phyloP scores from a whole-genome alignment of 2,888 invertebrate genomes.

The Oligia latruncula region DNA sequence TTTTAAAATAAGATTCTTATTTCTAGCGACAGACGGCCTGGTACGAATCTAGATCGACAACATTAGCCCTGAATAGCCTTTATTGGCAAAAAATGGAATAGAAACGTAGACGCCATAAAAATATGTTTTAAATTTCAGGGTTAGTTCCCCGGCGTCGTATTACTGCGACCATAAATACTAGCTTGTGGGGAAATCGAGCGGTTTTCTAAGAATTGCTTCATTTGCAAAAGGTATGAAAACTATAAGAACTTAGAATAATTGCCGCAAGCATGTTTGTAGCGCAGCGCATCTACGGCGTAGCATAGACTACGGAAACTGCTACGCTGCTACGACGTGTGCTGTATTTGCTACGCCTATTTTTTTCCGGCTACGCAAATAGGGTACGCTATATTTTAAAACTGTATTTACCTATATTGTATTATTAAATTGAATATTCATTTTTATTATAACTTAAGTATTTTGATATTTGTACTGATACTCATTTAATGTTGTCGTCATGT shows the following conservation, averaged over 20 bases:
- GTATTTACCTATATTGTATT: neutral
- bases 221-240: conserved; percentile 42
- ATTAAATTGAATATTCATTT: neutral
- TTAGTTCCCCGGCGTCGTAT: conserved; percentile 38
- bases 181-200: conserved; percentile 13
- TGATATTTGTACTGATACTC: neutral
- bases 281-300: conserved; percentile 53
- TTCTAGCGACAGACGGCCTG: conserved; percentile 44
- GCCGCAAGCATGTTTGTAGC: neutral
- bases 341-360: neutral
- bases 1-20: conserved; percentile 14
- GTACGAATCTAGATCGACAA: conserved; percentile 59
- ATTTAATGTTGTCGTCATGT: neutral
- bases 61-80: conserved; percentile 46
- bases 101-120: conserved; percentile 58
- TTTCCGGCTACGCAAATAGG: neutral
- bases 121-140: conserved; percentile 49
- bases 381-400: neutral
- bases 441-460: neutral
- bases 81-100: conserved; percentile 54
- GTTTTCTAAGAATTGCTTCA: conserved; percentile 51
- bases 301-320: conserved; percentile 24
- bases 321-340: neutral
- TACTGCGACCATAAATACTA: conserved; percentile 49
- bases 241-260: conserved; percentile 3